Base-by-base conservation (phyloP, 2,113 vertebrate species). In the Brachyistius frenatus region DNA sequence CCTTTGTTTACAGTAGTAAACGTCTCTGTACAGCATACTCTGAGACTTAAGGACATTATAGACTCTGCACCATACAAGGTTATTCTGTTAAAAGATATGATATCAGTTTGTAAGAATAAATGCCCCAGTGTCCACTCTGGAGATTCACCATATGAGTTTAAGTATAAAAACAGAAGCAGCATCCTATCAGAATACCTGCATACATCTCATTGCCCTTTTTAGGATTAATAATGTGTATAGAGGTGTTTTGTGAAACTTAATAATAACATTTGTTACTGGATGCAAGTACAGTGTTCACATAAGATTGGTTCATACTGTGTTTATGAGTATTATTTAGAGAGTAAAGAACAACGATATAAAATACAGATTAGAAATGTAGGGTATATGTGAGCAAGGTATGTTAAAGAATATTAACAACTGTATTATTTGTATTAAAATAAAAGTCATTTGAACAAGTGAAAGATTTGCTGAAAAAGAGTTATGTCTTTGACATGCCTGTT, bases 391-490 rank as follows among this genome's bases (percentile, higher is more conserved):
- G 37, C 30, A 32, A 36, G 30, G 64, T 65, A 10, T 68, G 31
- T 84, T 60, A 36, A 64, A 8, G 46, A n/a, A 13, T 67, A 7
- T 65, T 2, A 68, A 58, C 2, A 66, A 66, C 54, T 57, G 53
- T 88, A 16, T 82, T 80, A 58, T 85, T 76, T 87, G 32, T 88
- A 11, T 77, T 32, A 35, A 67, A 90, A 85, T 83, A 78, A 88
- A 83, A 36, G 4, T 31, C 4, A 9, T 66, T 44, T 80, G 9
- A 62, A 74, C 13, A 7, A 66, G 1, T 23, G 13, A 70, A 44
- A 63, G 5, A n/a, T 30, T 9, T 2, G 10, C 37, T 0, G 37
- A 39, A 39, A 39, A 39, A 39, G 23, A 23, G 10, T 41, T 10
- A 10, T 13, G 11, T 44, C 41, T 41, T 11, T 44, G 10, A 44